phyloP scores from a whole-genome alignment of 2,797 vertebrate species.

The Anisognathus igniventris region DNA sequence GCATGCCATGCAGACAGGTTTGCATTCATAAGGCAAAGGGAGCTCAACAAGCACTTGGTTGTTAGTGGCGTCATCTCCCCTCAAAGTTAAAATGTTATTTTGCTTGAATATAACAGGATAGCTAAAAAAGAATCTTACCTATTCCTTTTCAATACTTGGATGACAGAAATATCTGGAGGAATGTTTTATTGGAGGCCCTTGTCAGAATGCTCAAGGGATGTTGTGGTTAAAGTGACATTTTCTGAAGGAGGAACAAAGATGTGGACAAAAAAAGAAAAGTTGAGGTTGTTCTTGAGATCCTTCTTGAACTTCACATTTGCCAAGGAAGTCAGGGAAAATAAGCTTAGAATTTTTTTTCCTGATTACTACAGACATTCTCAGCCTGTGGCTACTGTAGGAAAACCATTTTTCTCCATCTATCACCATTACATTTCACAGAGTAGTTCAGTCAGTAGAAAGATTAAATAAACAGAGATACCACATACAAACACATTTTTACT shows the following conservation, averaged over 20 bases:
- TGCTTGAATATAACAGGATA: background rate
- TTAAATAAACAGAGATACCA: background rate
- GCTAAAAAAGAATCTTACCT: background rate
- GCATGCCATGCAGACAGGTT: background rate
- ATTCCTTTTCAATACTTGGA: background rate
- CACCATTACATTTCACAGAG: background rate
- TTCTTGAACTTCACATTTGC: background rate
- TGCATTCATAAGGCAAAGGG: background rate
- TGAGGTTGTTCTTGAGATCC: background rate
- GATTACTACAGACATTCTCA: background rate
- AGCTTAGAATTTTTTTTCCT: background rate
- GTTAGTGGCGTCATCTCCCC: background rate
- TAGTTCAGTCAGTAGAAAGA: background rate
- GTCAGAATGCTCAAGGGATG: background rate
- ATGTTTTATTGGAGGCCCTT: background rate
- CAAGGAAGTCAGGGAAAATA: background rate
- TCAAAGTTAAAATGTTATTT: background rate
- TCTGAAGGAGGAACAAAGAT: background rate
- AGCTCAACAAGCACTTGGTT: background rate
- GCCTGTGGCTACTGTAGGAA: background rate
- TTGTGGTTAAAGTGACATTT: background rate
- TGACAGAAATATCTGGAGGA: background rate
- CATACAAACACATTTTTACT: conserved; percentile 60
- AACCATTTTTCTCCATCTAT: background rate
- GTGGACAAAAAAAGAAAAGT: accelerated